Percentiles rank a stretch among this genome's conserved stretches.
These are phyloP conservation scores for Alviniconcha marisindica DNA, from an alignment of 1,140 invertebrate genomes.

Conservation along the genomic window DNA sequence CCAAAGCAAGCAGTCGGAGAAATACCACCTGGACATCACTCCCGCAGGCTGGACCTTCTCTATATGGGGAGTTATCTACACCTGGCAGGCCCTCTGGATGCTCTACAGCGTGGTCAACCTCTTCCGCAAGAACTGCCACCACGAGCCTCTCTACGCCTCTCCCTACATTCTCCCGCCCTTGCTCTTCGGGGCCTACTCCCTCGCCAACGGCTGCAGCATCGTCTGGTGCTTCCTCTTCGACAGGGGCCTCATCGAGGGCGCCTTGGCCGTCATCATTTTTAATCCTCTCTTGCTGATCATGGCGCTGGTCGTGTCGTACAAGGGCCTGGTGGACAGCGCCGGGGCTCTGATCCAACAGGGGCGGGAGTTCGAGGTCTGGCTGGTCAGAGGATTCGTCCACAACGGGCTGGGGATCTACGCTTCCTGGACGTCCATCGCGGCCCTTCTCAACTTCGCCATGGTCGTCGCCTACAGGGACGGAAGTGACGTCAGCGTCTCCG, in stretches of 20 bases:
- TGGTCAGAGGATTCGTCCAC: slow-evolving; percentile 67
- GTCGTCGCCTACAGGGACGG: slow-evolving; percentile 52
- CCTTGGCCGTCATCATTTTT: neutral
- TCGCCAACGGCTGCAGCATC: slow-evolving; percentile 61
- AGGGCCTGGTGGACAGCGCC: slow-evolving; percentile 37
- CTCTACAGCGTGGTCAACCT: slow-evolving; percentile 62
- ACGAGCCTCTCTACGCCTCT: slow-evolving; percentile 45
- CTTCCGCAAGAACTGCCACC: slow-evolving; percentile 52
- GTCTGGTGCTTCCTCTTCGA: slow-evolving; percentile 54
- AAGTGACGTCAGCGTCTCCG: slow-evolving; percentile 34
- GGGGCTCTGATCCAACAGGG: slow-evolving; percentile 44
- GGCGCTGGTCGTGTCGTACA: neutral
- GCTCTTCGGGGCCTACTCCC: slow-evolving; percentile 53
- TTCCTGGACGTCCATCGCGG: slow-evolving; percentile 68
- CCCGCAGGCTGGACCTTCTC: slow-evolving; percentile 70
- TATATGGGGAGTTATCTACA: slow-evolving; percentile 71
- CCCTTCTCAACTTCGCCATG: slow-evolving; percentile 64
- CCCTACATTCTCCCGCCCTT: slow-evolving; percentile 56
- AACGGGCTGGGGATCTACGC: slow-evolving; percentile 71
- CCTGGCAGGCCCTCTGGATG: slow-evolving; percentile 67
- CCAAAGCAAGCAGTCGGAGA: slow-evolving; percentile 50
- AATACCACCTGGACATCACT: slow-evolving; percentile 59
- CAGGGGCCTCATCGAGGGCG: neutral
- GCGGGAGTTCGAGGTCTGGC: slow-evolving; percentile 60
- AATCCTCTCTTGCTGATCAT: neutral